phyloP scores from a whole-genome alignment of 23 tunicate species.

The Clavelina lepadiformis region DNA sequence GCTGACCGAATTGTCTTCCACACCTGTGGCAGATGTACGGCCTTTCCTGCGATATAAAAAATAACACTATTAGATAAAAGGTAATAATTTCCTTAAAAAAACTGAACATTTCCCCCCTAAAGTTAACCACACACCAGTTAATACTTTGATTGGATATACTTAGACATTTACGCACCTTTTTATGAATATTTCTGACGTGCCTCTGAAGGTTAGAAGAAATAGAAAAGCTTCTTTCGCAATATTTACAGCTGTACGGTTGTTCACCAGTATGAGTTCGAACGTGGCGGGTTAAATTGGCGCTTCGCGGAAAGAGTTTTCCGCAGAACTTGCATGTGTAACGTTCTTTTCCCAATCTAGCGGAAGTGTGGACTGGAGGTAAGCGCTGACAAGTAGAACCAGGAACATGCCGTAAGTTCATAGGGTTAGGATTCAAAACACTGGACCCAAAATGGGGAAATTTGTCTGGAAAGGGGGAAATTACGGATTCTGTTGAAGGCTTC shows the following conservation, averaged over 20 bases:
- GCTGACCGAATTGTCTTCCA: conserved; percentile 94
- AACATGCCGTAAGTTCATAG: not conserved
- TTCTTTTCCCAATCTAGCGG: conserved; percentile 32
- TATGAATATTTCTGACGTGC: conserved; percentile 95
- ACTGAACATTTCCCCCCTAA: not conserved
- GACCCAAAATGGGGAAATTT: conserved; percentile 1
- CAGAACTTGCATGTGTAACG: conserved; percentile 86
- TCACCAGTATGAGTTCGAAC: conserved; percentile 98
- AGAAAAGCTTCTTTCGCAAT: conserved; percentile 93
- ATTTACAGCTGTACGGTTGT: conserved; percentile 93
- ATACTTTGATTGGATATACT: not conserved
- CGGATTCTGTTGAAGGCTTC: not conserved
- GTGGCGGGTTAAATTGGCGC: conserved; percentile 95
- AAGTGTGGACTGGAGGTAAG: not conserved
- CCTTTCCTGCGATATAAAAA: conserved; percentile 76
- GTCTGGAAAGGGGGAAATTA: not conserved
- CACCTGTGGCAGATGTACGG: conserved; percentile 89
- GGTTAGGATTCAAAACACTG: not conserved
- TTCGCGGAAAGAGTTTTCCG: conserved; percentile 90
- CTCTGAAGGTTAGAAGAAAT: conserved; percentile 95
- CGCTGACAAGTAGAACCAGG: not conserved
- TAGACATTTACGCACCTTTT: conserved; percentile 43
- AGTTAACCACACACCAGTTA: not conserved
- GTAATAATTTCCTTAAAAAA: not conserved
- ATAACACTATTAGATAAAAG: not conserved